Evolutionary conservation across 2,888 invertebrate genomes (phyloP), one percentile per base, ranked within the genome.

Genomic region (Drosophila flavopinicola): DNA sequence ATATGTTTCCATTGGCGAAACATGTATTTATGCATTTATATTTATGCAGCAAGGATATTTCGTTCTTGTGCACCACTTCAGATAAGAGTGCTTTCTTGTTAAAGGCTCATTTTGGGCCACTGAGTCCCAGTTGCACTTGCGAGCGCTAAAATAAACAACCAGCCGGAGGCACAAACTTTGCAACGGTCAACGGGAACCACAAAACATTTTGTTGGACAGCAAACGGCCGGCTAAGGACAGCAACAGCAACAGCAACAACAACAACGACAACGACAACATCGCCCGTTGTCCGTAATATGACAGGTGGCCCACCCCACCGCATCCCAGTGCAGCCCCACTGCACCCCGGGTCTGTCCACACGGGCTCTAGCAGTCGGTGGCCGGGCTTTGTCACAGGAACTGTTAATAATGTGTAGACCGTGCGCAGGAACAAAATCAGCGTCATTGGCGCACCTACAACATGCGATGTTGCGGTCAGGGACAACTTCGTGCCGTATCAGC

Each of bases 361-460:
- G n/a, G n/a, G 32, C 39, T 41, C 60, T 29, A 54, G 52, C 30
- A 24, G 57, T 45, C 32, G 39, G 49, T 27, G 75, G 59, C 53
- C 60, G 66, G 60, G 77, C 84, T 75, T 75, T 82, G 85, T 85
- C 83, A 86, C 85, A 79, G 85, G 85, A 83, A 79, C 85, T 88
- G 88, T 87, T 88, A 85, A 78, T 84, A 88, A 80, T 88, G 84
- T 87, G 83, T 64, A 73, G 77, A 64, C 66, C 68, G 57, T 56
- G 75, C 68, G 73, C 77, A 84, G 85, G 83, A 82, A 85, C 84
- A 86, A 86, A 88, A 88, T 88, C 87, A 87, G 88, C 88, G 88
- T 85, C 88, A 88, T 88, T 88, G 88, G 87, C 88, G 86, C 88
- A 88, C 88, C 88, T 87, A 88, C 88, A 88, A 88, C 86, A 88